Conservation (phyloP, 92 coral and sea anemone species). For the Phymanthus crucifer region DNA sequence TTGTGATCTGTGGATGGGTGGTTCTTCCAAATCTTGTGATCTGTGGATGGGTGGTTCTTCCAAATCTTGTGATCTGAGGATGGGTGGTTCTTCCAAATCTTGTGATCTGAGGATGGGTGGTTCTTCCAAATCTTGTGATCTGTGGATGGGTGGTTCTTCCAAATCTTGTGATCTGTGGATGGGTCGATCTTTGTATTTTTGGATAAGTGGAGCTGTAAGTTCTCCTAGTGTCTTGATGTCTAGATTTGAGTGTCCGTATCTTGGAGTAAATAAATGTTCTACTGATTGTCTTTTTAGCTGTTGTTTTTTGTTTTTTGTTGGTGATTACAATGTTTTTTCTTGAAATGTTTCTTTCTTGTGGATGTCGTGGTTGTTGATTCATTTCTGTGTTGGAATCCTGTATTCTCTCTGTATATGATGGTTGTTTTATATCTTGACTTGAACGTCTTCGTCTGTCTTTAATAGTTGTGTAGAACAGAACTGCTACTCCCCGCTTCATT, state of each 20-base stretch:
- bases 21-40: constrained; percentile 25
- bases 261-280: too few species aligned
- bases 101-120: constrained; percentile 25
- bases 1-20: constrained; percentile 7
- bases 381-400: too few species aligned
- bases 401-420: too few species aligned
- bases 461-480: neutral
- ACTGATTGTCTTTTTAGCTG: too few species aligned
- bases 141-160: constrained; percentile 12
- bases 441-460: neutral
- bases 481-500: neutral
- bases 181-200: neutral
- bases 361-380: too few species aligned
- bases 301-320: too few species aligned
- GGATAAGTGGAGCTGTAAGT: too few species aligned
- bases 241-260: too few species aligned
- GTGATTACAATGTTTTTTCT: too few species aligned
- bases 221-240: too few species aligned
- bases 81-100: constrained; percentile 18
- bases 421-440: too few species aligned
- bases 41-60: constrained; percentile 1
- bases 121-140: constrained; percentile 21
- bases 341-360: too few species aligned
- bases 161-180: constrained; percentile 12
- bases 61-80: constrained; percentile 25